These are phyloP conservation scores for Metallyticus violacea DNA, from an alignment of 2,888 invertebrate genomes.

Conservation along the genomic window DNA sequence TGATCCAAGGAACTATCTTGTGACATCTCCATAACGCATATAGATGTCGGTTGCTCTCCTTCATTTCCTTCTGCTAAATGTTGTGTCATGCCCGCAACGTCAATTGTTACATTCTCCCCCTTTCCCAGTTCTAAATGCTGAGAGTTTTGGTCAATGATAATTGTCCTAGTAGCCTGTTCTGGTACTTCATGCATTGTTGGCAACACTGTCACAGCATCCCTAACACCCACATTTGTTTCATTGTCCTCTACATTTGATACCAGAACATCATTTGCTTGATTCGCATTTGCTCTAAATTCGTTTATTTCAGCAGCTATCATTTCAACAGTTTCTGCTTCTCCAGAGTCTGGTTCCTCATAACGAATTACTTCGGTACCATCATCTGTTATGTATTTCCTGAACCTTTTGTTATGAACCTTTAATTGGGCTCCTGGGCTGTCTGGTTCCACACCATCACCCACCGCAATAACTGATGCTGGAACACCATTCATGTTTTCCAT, in stretches of 20 bases:
- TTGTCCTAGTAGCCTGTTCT: background rate
- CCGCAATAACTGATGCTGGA: background rate
- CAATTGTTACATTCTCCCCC: constrained; percentile 25
- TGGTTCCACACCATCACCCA: background rate
- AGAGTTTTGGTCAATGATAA: background rate
- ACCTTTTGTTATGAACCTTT: background rate
- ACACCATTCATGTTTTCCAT: background rate
- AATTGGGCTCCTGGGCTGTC: background rate
- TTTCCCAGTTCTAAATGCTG: background rate
- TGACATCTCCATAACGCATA: constrained; percentile 26
- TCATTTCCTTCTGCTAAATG: background rate
- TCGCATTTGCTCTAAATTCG: constrained; percentile 3
- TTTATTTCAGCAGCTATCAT: constrained; percentile 38
- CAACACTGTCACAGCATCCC: background rate
- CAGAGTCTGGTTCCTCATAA: background rate
- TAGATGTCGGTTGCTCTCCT: constrained; percentile 11
- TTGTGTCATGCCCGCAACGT: constrained; percentile 20
- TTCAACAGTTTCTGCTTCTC: constrained; percentile 35
- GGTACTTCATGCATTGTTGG: background rate
- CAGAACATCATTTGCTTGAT: background rate
- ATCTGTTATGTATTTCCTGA: background rate
- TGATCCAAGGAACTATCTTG: constrained; percentile 23
- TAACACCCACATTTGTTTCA: background rate
- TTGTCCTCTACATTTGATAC: background rate
- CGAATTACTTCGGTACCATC: background rate